These are phyloP conservation scores for Esperia sulphurella DNA, from an alignment of 2,888 invertebrate genomes.

Conservation along the genomic window DNA sequence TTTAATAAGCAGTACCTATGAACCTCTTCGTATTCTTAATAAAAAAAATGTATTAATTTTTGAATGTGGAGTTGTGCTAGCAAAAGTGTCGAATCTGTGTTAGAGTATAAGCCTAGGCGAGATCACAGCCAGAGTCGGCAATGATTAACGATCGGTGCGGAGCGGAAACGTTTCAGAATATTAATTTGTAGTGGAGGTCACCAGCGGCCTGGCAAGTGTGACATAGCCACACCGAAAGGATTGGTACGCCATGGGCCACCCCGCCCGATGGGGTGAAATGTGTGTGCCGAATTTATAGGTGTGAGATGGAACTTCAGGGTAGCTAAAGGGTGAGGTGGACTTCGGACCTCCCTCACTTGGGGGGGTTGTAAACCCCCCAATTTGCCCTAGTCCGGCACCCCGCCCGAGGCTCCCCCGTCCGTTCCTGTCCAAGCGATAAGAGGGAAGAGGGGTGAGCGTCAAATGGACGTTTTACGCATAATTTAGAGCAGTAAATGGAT, in stretches of 20 bases:
- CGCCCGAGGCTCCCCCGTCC: conserved; percentile 70
- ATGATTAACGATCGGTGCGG: conserved; percentile 69
- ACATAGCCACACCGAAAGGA: conserved; percentile 74
- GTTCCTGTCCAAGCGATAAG: conserved; percentile 78
- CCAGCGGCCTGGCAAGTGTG: conserved; percentile 70
- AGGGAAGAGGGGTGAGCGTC: conserved; percentile 77
- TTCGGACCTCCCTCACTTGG: conserved; percentile 73
- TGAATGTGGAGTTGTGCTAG: conserved; percentile 1
- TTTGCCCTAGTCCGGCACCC: conserved; percentile 78
- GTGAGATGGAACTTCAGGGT: conserved; percentile 80
- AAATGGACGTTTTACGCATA: conserved; percentile 81
- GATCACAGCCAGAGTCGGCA: conserved; percentile 57
- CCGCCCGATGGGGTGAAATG: conserved; percentile 71
- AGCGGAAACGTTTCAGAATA: conserved; percentile 76
- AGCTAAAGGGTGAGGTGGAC: conserved; percentile 79
- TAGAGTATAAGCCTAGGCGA: conserved; percentile 15
- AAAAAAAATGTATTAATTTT: too few species aligned
- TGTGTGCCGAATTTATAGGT: conserved; percentile 79
- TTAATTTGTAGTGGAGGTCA: conserved; percentile 78
- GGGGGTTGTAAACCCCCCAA: conserved; percentile 67
- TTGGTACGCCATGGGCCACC: conserved; percentile 68
- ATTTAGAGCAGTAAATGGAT: conserved; percentile 81
- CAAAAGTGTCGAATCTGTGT: conserved; percentile 10
- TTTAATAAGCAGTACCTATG: too few species aligned
- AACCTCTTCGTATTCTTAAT: too few species aligned